Conservation (phyloP, 2,113 vertebrate species). For the Struthidea cinerea region DNA sequence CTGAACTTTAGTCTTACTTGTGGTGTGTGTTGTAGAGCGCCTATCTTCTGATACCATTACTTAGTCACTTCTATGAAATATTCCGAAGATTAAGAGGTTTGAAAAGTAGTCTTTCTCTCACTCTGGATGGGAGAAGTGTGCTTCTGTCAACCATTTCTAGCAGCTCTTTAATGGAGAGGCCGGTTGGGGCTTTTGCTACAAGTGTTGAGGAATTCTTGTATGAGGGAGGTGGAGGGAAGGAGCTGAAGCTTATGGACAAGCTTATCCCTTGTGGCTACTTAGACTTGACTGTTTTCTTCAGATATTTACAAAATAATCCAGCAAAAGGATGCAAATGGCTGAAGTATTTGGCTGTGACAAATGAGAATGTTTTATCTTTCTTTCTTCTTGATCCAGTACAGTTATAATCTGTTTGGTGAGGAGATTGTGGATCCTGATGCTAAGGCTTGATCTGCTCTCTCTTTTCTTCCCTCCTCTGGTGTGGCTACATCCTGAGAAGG, state of each 20-base stretch:
- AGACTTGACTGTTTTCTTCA: neutral
- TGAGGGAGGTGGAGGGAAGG: neutral
- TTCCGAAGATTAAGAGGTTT: neutral
- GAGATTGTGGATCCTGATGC: neutral
- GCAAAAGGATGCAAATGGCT: neutral
- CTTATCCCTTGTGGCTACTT: neutral
- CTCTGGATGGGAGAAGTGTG: neutral
- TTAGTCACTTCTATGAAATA: neutral
- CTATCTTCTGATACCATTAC: neutral
- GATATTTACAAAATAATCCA: neutral
- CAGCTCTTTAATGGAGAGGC: neutral
- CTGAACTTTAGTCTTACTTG: neutral
- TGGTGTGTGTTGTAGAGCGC: neutral
- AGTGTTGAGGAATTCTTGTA: neutral
- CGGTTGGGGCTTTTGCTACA: neutral
- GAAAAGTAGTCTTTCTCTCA: neutral
- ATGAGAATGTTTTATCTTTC: neutral
- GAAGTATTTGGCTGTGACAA: neutral
- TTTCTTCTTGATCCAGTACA: neutral
- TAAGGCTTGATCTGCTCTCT: neutral
- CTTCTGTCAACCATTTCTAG: neutral
- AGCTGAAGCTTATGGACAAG: neutral
- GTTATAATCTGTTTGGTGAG: neutral
- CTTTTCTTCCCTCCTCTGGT: neutral
- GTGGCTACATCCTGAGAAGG: neutral